Base-by-base conservation (phyloP, 2,797 vertebrate species). In the Falco novaeseelandiae region DNA sequence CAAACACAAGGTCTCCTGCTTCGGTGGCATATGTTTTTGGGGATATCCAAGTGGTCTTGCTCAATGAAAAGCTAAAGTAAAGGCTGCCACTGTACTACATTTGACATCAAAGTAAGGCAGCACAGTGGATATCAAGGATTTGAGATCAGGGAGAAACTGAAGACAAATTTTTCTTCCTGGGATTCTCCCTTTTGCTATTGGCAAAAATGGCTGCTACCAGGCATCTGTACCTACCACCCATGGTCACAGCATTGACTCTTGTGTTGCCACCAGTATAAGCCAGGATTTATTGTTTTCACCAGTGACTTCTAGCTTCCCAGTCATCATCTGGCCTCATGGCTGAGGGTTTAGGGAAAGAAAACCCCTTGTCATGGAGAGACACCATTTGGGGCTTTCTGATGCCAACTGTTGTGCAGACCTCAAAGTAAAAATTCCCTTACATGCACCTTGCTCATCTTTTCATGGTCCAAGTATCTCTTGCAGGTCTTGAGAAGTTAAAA, bases 11-110 rank as follows among this genome's bases (percentile, higher is more conserved):
- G 12, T 12, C 7, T 29, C 12, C 19, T 7, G 3, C 32, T 76
- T 16, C 1, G 6, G 30, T 0, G 1, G 10, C 20, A 2, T 29
- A 6, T 9, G 7, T 5, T 29, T 27, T 18, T 58, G 57, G 48
- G 25, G 73, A 23, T 17, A 12, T 34, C 48, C 12, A 34, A 36
- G 26, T 1, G 5, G 17, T 29, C 30, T 63, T 36, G 21, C 54
- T 70, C 58, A 10, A 8, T 1, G 12, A 57, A 80, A 58, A 51
- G 30, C 58, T 70, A 57, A 78, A 0, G 0, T 17, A 25, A n/a
- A 81, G 44, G 20, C 29, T 66, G 57, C 26, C 32, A 9, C 19
- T 34, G 36, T 27, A 51, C 9, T 65, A 29, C 30, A 77, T 26
- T 32, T 72, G 32, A 34, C 29, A 32, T 17, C 40, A 5, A 14